These are phyloP conservation scores for Mimas tiliae DNA, from an alignment of 2,888 invertebrate genomes.

Conservation along the genomic window DNA sequence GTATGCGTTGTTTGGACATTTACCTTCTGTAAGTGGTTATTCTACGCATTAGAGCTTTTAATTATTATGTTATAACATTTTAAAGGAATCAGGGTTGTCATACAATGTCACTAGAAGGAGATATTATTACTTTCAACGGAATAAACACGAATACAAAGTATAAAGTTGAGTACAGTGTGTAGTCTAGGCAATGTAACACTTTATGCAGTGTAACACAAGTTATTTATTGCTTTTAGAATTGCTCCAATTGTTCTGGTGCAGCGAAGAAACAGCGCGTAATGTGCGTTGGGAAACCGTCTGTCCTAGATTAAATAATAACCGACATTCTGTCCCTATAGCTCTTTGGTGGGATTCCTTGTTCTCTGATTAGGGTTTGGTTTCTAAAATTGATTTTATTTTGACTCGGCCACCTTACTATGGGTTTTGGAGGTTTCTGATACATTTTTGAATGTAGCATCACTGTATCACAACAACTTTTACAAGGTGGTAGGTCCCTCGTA, in stretches of 20 bases:
- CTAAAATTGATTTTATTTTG: too few species aligned
- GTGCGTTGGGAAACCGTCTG: neutral
- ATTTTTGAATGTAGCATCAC: too few species aligned
- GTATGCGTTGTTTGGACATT: too few species aligned
- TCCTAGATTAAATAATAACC: conserved; percentile 26
- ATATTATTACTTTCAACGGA: neutral
- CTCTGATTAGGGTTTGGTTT: neutral
- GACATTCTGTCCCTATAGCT: conserved; percentile 6
- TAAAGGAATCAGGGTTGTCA: too few species aligned
- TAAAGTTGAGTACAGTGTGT: neutral
- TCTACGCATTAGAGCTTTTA: too few species aligned
- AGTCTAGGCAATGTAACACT: neutral
- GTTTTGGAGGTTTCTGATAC: too few species aligned
- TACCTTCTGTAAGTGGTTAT: too few species aligned
- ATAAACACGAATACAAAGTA: neutral
- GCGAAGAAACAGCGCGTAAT: conserved; percentile 17
- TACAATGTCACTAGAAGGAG: too few species aligned
- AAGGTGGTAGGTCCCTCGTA: too few species aligned
- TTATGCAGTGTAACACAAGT: neutral
- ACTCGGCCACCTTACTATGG: too few species aligned
- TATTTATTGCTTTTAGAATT: conserved; percentile 10
- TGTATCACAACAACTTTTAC: too few species aligned
- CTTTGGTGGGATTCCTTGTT: neutral
- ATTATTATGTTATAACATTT: too few species aligned
- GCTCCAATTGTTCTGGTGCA: conserved; percentile 15